Conservation (phyloP, 2,113 vertebrate species). For the Bufo gargarizans region DNA sequence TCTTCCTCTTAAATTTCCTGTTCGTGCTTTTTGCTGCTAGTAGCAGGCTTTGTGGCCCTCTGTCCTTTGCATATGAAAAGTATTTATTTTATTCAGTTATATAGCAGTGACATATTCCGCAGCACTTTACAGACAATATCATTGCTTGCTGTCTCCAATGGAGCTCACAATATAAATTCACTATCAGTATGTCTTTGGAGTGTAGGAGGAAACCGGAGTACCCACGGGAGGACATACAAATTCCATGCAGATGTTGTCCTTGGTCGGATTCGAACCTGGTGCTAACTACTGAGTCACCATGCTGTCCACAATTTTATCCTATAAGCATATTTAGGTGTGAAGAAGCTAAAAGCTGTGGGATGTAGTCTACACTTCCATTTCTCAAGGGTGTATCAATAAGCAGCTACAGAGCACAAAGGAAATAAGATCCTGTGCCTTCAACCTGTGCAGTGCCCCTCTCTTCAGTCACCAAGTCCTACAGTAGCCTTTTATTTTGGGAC, state of each 20-base stretch:
- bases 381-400: background rate
- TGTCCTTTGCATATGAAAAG: conserved; percentile 31
- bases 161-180: too few relatives aligned
- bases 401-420: background rate
- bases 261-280: too few relatives aligned
- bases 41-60: conserved; percentile 29
- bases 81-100: background rate
- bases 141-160: too few relatives aligned
- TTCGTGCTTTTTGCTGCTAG: background rate
- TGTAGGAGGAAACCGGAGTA: too few relatives aligned
- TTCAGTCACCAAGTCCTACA: background rate
- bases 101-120: too few relatives aligned
- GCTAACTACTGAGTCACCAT: too few relatives aligned
- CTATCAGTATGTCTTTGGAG: too few relatives aligned
- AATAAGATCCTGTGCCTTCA: background rate
- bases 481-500: too few relatives aligned
- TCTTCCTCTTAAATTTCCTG: conserved; percentile 33
- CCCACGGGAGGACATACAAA: too few relatives aligned
- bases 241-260: too few relatives aligned
- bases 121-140: too few relatives aligned
- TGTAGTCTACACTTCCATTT: background rate
- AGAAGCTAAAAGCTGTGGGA: background rate
- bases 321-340: background rate
- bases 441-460: background rate
- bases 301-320: too few relatives aligned